Percentiles rank a stretch among this genome's conserved stretches.
These are phyloP conservation scores for Tichodroma muraria DNA, from an alignment of 2,113 vertebrate species.

Conservation along the genomic window DNA sequence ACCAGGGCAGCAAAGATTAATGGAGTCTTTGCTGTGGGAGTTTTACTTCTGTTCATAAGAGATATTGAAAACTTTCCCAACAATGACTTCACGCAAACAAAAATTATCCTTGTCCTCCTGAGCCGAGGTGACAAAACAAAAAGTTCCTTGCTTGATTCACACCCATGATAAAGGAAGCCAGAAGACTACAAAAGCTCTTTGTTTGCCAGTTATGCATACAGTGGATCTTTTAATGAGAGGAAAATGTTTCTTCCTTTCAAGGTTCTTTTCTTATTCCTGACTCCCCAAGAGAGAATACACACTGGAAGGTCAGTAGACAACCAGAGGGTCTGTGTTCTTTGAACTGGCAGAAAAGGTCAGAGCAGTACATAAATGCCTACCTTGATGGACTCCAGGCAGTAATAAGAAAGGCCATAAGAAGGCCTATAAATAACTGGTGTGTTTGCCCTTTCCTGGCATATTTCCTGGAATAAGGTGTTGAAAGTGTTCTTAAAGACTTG, in stretches of 20 bases:
- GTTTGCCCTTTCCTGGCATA: slow-evolving; percentile 1
- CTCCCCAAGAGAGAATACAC: neutral
- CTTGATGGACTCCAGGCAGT: neutral
- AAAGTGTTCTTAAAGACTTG: neutral
- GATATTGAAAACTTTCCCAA: neutral
- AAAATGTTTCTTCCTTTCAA: neutral
- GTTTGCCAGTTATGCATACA: neutral
- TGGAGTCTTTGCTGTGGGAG: neutral
- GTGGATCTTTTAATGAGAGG: neutral
- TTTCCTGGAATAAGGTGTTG: neutral
- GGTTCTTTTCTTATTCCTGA: neutral
- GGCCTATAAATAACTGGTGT: neutral
- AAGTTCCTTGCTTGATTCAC: neutral
- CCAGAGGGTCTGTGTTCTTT: neutral
- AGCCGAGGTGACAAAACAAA: neutral
- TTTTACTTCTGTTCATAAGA: slow-evolving; percentile 4
- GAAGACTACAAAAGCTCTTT: neutral
- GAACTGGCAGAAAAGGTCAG: slow-evolving; percentile 37
- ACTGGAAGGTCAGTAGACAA: neutral
- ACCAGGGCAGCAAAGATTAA: slow-evolving; percentile 47
- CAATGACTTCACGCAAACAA: neutral
- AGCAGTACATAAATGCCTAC: neutral
- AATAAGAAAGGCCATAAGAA: slow-evolving; percentile 1
- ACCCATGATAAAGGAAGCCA: neutral
- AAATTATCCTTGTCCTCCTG: neutral